phyloP scores from a whole-genome alignment of 1,140 invertebrate species.

The Scaptomyza montana region DNA sequence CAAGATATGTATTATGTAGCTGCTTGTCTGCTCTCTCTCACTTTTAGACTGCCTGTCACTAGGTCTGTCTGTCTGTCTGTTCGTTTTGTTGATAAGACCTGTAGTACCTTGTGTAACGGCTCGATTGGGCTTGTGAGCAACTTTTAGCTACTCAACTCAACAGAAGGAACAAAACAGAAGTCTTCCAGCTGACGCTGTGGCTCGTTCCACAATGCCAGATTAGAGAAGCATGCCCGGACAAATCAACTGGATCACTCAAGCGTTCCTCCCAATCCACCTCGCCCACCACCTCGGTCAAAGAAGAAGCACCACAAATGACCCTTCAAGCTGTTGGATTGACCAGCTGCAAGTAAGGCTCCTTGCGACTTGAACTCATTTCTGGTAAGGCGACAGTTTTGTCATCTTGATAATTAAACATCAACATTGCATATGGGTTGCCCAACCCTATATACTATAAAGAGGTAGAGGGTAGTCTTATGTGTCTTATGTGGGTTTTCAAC shows the following conservation, averaged over 20 bases:
- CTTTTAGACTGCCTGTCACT: not conserved
- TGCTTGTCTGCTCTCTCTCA: constrained; percentile 1
- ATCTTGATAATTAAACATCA: constrained; percentile 62
- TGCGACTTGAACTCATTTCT: constrained; percentile 44
- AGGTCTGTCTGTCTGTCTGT: not conserved
- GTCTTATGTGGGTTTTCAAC: not conserved
- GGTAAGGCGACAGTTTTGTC: constrained; percentile 53
- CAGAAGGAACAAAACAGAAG: constrained; percentile 23
- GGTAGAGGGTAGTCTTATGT: not conserved
- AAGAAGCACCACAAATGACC: constrained; percentile 39
- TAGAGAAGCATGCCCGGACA: constrained; percentile 45
- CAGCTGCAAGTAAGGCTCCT: constrained; percentile 44
- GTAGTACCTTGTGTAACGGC: constrained; percentile 49
- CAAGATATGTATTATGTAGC: constrained; percentile 42
- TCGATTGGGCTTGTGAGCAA: constrained; percentile 43
- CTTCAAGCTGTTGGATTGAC: constrained; percentile 11
- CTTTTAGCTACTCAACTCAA: too few relatives aligned
- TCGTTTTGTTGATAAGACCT: constrained; percentile 47
- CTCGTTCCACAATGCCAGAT: constrained; percentile 50
- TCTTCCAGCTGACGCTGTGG: constrained; percentile 64
- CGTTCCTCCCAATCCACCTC: constrained; percentile 44
- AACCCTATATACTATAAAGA: not conserved
- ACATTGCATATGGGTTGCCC: constrained; percentile 41
- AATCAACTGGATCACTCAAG: constrained; percentile 71
- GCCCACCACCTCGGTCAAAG: too few relatives aligned